phyloP scores from a whole-genome alignment of 1,140 invertebrate genomes.

The Leptopilina boulardi region DNA sequence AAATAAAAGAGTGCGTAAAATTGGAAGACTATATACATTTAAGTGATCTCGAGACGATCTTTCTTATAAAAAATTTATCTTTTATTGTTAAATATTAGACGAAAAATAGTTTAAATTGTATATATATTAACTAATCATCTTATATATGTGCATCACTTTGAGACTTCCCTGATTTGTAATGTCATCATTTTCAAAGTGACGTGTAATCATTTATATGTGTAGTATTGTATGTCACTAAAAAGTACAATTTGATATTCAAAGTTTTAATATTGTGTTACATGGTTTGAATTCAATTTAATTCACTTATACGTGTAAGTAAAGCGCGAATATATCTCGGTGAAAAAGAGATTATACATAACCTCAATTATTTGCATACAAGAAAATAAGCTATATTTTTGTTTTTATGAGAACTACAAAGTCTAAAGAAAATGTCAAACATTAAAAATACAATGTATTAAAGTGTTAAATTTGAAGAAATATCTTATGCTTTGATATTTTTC shows the following conservation, averaged over 20 bases:
- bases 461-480: not conserved
- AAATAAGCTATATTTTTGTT: not conserved
- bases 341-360: not conserved
- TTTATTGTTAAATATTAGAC: not conserved
- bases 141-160: not conserved
- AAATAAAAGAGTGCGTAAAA: not conserved
- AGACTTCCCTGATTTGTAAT: not conserved
- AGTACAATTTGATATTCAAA: not conserved
- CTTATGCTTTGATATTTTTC: not conserved
- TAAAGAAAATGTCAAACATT: not conserved
- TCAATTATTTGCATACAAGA: not conserved
- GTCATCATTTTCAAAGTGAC: slow-evolving; percentile 12
- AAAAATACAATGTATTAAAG: not conserved
- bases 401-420: not conserved
- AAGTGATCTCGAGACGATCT: not conserved
- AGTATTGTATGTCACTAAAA: not conserved
- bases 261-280: not conserved
- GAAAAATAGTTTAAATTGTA: not conserved
- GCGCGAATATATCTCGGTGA: not conserved
- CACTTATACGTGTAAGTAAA: not conserved
- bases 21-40: not conserved
- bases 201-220: not conserved
- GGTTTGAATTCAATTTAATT: not conserved
- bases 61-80: not conserved
- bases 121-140: not conserved